Conservation (phyloP, 2,797 vertebrate species). For the Neoniphon sammara region DNA sequence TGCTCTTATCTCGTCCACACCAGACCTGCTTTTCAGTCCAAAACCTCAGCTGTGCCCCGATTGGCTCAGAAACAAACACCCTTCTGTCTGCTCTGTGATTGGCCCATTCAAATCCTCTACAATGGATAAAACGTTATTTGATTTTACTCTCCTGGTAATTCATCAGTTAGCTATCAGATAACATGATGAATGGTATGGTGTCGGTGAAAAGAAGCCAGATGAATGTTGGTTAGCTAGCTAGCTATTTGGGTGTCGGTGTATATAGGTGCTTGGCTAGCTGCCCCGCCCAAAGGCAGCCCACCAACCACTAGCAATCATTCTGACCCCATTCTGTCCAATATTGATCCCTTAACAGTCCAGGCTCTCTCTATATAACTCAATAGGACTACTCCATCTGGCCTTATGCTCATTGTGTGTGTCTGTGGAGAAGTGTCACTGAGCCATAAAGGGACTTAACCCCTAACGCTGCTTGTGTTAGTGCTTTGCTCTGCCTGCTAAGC, state of each 20-base stretch:
- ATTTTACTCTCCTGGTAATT: constrained; percentile 65
- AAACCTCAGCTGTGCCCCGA: constrained; percentile 74
- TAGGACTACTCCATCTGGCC: constrained; percentile 45
- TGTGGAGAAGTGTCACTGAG: neutral
- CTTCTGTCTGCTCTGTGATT: constrained; percentile 66
- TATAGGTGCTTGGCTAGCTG: constrained; percentile 53
- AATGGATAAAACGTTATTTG: constrained; percentile 65
- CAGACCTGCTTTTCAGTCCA: constrained; percentile 79
- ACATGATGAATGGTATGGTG: constrained; percentile 54
- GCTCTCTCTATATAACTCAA: constrained; percentile 49
- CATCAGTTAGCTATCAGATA: constrained; percentile 66
- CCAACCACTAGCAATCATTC: constrained; percentile 53
- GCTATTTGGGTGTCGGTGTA: constrained; percentile 43
- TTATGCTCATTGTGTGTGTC: neutral
- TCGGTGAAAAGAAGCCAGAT: constrained; percentile 43
- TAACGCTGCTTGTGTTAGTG: neutral
- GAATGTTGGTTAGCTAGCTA: constrained; percentile 26
- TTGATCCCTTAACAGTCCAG: constrained; percentile 60
- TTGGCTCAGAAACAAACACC: constrained; percentile 75
- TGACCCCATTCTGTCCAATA: constrained; percentile 69
- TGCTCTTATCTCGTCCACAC: constrained; percentile 80
- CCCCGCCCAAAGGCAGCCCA: constrained; percentile 52
- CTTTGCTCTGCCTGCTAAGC: neutral
- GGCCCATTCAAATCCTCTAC: constrained; percentile 71
- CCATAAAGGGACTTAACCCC: neutral